Evolutionary conservation across 2,797 vertebrate species (phyloP).

Genomic region (Pristis pectinata): DNA sequence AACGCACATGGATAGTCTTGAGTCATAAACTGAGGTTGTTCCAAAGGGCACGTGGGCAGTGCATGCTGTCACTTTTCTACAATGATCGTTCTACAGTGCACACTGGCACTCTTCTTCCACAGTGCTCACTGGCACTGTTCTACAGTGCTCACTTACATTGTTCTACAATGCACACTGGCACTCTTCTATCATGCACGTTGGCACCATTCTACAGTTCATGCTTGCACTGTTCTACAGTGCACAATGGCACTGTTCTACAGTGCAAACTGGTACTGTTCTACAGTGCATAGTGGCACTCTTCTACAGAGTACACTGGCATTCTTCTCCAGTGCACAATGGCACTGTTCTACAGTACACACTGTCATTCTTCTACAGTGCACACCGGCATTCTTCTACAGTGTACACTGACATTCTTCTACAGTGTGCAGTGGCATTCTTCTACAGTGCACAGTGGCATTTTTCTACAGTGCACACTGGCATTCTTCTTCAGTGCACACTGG

Average conservation of each 20-base stretch:
- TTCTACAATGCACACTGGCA: background rate
- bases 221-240: background rate
- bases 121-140: background rate
- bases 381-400: background rate
- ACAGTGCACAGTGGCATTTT: background rate
- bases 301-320: background rate
- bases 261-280: background rate
- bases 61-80: too few species aligned
- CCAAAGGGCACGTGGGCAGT: too few species aligned
- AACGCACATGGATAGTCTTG: background rate
- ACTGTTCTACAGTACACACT: background rate
- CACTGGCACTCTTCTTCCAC: background rate
- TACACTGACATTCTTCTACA: too few species aligned
- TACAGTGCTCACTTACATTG: too few species aligned
- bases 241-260: background rate
- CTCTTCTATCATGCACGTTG: background rate
- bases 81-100: background rate
- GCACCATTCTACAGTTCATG: too few species aligned
- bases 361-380: background rate
- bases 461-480: background rate
- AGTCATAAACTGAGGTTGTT: too few species aligned
- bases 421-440: too few species aligned
- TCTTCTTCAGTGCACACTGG: background rate
- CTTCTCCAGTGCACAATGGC: background rate
- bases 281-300: background rate